Evolutionary conservation across 37 sponge, comb jelly and placozoan species (phyloP), one percentile per base, ranked within the genome.

Genomic region (Agelas oroides): DNA sequence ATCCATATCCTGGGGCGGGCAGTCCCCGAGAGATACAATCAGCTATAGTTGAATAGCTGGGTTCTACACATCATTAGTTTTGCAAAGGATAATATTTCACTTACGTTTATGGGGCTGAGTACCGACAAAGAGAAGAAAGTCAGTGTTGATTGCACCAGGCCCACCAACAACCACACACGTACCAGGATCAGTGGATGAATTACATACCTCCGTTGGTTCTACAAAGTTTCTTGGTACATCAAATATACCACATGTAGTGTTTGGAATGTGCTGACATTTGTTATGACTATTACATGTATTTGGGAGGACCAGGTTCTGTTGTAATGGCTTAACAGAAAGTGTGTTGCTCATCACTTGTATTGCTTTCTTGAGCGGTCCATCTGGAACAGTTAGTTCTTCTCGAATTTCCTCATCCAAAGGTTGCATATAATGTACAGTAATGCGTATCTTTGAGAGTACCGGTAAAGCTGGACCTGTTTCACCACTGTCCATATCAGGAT

Each of bases 81-180:
- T 46, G 46, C 46, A 46, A 46, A n/a, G n/a, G n/a, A n/a, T n/a
- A n/a, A n/a, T n/a, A n/a, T n/a, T 46, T 46, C 6, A 46, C 46
- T 46, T 46, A 46, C 46, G 46, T 3, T 46, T 46, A 46, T 46
- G 21, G 31, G 34, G 34, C 31, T 18, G 21, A 12, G 35, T 69
- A 38, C 70, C 70, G 3, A 69, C 70, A 32, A 69, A 8, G 35
- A 69, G 70, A 18, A 69, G 70, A 32, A 69, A 69, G 70, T 69
- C 70, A 38, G 70, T 35, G 23, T 69, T 25, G 30, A 1, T 1
- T 25, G 70, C 70, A 33, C 70, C 70, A 69, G 18, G 21, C 35
- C 70, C 70, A 38, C 35, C 16, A 35, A 38, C 32, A 28, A 33
- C 31, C 32, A 33, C 31, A 33, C 23, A 14, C 23, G 35, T 20